Evolutionary conservation across 2,888 invertebrate genomes (phyloP).

Genomic region (Endomychus coccineus): DNA sequence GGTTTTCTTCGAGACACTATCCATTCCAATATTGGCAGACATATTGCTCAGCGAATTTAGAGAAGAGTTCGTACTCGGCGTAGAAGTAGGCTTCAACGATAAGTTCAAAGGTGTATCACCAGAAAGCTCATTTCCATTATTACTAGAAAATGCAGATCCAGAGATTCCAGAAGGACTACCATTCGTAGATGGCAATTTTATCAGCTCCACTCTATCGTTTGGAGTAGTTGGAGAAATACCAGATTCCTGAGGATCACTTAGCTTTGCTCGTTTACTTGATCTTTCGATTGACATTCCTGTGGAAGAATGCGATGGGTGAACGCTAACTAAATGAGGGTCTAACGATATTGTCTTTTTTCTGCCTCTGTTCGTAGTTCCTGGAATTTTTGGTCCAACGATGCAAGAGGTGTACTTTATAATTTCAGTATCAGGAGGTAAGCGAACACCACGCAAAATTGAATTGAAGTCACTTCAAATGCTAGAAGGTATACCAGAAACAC

Average conservation of each 20-base stretch:
- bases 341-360: slow-evolving; percentile 83
- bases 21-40: slow-evolving; percentile 44
- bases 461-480: slow-evolving; percentile 65
- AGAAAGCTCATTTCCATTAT: slow-evolving; percentile 45
- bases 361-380: slow-evolving; percentile 76
- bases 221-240: slow-evolving; percentile 35
- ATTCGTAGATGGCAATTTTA: slow-evolving; percentile 65
- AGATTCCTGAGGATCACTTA: slow-evolving; percentile 34
- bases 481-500: slow-evolving; percentile 39
- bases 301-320: slow-evolving; percentile 47
- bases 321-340: slow-evolving; percentile 62
- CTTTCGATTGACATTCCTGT: too few species aligned
- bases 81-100: slow-evolving; percentile 62
- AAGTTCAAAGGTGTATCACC: slow-evolving; percentile 76
- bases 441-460: slow-evolving; percentile 74
- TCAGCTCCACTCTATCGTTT: slow-evolving; percentile 72
- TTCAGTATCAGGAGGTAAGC: slow-evolving; percentile 81
- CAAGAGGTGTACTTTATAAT: slow-evolving; percentile 86
- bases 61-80: slow-evolving; percentile 43
- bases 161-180: slow-evolving; percentile 40
- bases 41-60: slow-evolving; percentile 55
- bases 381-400: slow-evolving; percentile 77
- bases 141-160: slow-evolving; percentile 25
- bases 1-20: slow-evolving; percentile 63
- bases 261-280: slow-evolving; percentile 41